Evolutionary conservation across 2,113 vertebrate species (phyloP).

Genomic region (Oceanodroma tethys): DNA sequence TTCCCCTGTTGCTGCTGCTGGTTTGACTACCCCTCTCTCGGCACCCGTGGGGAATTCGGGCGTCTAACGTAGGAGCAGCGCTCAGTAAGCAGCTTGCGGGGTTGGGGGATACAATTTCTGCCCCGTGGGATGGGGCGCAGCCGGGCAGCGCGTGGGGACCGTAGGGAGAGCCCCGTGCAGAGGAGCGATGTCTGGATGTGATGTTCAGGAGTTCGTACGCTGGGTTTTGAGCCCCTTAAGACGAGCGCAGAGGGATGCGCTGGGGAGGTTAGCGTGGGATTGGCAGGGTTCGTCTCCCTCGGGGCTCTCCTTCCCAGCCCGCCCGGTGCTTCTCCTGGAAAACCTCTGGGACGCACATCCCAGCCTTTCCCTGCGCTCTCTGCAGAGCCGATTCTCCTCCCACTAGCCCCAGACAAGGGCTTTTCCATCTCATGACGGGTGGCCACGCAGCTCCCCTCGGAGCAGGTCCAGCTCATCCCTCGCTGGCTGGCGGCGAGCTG

Average conservation of each 20-base stretch:
- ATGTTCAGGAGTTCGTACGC: background rate
- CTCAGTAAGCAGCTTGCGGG: background rate
- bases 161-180: rapidly evolving
- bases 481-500: background rate
- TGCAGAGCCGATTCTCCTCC: background rate
- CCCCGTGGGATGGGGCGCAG: rapidly evolving
- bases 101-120: background rate
- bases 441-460: background rate
- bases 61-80: rapidly evolving
- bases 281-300: background rate
- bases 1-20: background rate
- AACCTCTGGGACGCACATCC: background rate
- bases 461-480: background rate
- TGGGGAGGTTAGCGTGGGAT: background rate
- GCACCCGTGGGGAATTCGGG: background rate
- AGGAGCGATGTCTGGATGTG: background rate
- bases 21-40: background rate
- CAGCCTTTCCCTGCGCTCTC: background rate
- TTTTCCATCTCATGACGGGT: background rate
- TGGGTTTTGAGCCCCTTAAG: background rate
- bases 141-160: rapidly evolving
- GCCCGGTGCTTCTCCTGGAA: background rate
- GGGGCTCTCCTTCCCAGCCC: background rate
- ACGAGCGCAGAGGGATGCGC: rapidly evolving
- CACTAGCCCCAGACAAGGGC: background rate